Percentiles rank a stretch among this genome's conserved stretches.
Evolutionary conservation across 2,797 vertebrate genomes (phyloP).

Genomic region (Enoplosus armatus): DNA sequence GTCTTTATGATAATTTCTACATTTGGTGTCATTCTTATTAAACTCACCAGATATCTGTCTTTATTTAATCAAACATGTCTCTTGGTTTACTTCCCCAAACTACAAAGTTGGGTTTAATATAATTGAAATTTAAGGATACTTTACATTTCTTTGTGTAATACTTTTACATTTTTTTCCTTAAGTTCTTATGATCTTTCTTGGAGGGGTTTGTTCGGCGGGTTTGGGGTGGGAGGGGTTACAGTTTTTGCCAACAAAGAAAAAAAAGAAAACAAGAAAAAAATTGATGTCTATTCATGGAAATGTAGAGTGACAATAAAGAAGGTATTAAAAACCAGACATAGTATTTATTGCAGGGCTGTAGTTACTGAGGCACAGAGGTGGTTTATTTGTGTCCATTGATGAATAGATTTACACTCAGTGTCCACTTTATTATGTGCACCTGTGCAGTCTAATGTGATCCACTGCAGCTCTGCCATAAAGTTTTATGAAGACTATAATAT

Average conservation of each 20-base stretch:
- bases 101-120: neutral
- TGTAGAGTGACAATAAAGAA: neutral
- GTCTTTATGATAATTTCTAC: neutral
- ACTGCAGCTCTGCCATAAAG: neutral
- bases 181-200: neutral
- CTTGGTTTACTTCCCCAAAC: neutral
- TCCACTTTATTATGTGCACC: neutral
- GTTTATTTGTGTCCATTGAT: neutral
- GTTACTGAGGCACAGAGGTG: neutral
- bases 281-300: neutral
- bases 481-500: neutral
- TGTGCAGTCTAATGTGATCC: neutral
- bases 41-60: neutral
- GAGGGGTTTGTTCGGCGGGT: neutral
- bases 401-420: neutral
- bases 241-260: neutral
- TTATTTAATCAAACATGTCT: neutral
- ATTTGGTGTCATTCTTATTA: neutral
- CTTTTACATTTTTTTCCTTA: neutral
- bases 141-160: neutral
- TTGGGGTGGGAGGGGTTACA: neutral
- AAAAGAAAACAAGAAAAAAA: neutral
- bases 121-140: neutral
- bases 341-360: neutral
- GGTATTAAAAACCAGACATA: neutral